Evolutionary conservation across 2,113 vertebrate species (phyloP).

Genomic region (Reinhardtius hippoglossoides): DNA sequence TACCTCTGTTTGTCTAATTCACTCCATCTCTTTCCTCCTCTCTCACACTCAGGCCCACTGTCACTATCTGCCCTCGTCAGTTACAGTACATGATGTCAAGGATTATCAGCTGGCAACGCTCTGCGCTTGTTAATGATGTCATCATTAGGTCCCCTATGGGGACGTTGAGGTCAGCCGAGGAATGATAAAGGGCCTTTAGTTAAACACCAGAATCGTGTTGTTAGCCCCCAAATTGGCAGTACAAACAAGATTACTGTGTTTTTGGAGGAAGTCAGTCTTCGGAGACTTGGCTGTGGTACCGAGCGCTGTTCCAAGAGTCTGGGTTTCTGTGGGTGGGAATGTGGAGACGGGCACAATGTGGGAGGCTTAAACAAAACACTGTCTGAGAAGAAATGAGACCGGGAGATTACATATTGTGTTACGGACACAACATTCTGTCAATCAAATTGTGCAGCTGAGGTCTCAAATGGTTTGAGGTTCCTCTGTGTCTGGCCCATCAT

Average conservation of each 20-base stretch:
- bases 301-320: constrained; percentile 52
- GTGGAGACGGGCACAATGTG: constrained; percentile 47
- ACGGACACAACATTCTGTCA: constrained; percentile 1
- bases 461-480: neutral
- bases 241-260: constrained; percentile 69
- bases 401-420: neutral
- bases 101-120: constrained; percentile 74
- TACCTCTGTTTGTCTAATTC: neutral
- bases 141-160: constrained; percentile 70
- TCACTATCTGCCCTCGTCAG: constrained; percentile 19
- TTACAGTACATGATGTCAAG: constrained; percentile 78
- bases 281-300: constrained; percentile 66
- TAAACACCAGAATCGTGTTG: constrained; percentile 84
- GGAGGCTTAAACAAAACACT: constrained; percentile 43
- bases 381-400: constrained; percentile 26
- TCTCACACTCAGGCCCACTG: constrained; percentile 36
- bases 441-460: neutral
- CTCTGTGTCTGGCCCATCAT: neutral
- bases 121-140: constrained; percentile 83
- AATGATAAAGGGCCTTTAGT: constrained; percentile 86
- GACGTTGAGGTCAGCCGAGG: constrained; percentile 83
- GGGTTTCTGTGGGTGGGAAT: constrained; percentile 64
- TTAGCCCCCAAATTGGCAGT: constrained; percentile 73
- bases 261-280: constrained; percentile 67
- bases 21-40: neutral